These are phyloP conservation scores for Xenopus laevis DNA, from an alignment of 2,113 vertebrate species.

Conservation along the genomic window DNA sequence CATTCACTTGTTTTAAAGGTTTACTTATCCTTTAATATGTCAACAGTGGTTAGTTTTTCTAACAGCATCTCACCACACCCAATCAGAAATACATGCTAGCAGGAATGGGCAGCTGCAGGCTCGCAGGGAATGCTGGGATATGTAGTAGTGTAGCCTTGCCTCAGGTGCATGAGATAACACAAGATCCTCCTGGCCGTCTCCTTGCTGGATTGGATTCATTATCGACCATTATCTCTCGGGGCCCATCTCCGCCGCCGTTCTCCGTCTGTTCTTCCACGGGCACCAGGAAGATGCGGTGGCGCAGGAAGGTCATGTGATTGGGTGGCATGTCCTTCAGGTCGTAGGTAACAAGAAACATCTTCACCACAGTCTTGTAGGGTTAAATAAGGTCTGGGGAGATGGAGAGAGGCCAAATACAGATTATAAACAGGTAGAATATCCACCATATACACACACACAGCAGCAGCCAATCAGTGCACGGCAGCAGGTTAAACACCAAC, in stretches of 20 bases:
- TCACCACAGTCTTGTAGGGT: conserved; percentile 98
- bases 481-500: too few relatives aligned
- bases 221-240: background rate
- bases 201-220: conserved; percentile 3
- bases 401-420: background rate
- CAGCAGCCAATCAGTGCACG: too few relatives aligned
- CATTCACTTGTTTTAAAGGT: too few relatives aligned
- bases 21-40: too few relatives aligned
- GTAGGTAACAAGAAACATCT: conserved; percentile 98
- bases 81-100: too few relatives aligned
- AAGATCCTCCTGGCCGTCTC: conserved; percentile 81
- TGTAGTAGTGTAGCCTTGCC: conserved; percentile 60
- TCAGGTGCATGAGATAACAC: conserved; percentile 97
- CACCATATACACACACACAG: too few relatives aligned
- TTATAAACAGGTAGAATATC: too few relatives aligned
- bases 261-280: conserved; percentile 77
- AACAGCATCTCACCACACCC: too few relatives aligned
- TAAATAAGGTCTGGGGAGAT: conserved; percentile 92
- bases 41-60: too few relatives aligned
- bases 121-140: background rate
- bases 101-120: background rate
- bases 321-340: conserved; percentile 95
- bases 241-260: background rate
- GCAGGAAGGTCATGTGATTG: conserved; percentile 94
- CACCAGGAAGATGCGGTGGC: conserved; percentile 95